These are phyloP conservation scores for Autographa pulchrina DNA, from an alignment of 2,888 invertebrate genomes.

Conservation along the genomic window DNA sequence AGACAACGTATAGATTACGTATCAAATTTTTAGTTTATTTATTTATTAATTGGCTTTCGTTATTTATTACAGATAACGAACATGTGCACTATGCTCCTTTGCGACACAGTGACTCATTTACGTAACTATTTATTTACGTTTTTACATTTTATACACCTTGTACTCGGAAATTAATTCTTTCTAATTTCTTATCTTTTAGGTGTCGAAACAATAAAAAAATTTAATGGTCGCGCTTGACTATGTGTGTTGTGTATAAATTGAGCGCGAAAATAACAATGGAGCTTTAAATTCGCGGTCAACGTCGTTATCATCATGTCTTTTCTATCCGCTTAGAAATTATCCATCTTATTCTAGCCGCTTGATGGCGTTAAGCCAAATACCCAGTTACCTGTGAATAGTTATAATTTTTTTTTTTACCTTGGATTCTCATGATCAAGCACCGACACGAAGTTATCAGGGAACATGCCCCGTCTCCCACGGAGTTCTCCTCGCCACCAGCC, in stretches of 20 bases:
- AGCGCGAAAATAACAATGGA: no score
- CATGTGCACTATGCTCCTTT: background rate
- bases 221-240: background rate
- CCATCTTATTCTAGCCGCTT: no score
- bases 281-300: background rate
- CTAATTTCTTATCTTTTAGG: no score
- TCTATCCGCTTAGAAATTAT: background rate
- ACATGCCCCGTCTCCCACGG: slow-evolving; percentile 94
- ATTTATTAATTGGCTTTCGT: slow-evolving; percentile 4
- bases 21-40: slow-evolving; percentile 4
- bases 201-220: background rate
- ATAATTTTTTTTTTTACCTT: no score
- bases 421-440: slow-evolving; percentile 84
- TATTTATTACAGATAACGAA: background rate
- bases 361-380: no score
- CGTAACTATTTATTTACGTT: background rate
- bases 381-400: no score
- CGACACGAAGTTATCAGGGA: slow-evolving; percentile 97
- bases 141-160: background rate
- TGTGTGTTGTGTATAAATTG: no score
- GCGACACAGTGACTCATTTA: background rate
- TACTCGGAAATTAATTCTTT: background rate
- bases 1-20: background rate
- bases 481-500: slow-evolving; percentile 98
- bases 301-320: background rate